Evolutionary conservation across 2,888 invertebrate species (phyloP), one percentile per base, ranked within the genome.

Genomic region (Nudaria mundana): DNA sequence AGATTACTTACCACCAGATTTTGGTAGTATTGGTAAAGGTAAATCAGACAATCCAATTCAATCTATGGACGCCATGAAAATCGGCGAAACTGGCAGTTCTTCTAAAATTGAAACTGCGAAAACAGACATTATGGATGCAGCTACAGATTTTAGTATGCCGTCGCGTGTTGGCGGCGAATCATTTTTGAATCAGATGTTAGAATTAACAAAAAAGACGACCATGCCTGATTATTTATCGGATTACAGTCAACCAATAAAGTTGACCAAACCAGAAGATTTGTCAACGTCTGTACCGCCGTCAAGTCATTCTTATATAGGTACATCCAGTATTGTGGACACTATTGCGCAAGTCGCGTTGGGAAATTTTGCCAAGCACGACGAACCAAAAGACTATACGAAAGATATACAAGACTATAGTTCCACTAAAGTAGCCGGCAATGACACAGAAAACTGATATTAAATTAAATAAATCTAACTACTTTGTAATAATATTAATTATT

Each of bases 181-280:
- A 23, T 88, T 89, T 62, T 70, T 90, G 44, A 89, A 86, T 62
- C 90, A 90, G 63, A 90, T 90, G 90, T 63, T 89, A 44, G 89
- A 90, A 56, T 61, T 90, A 48, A 89, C 90, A 3, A 89, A 89
- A 49, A 90, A 90, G 63, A 89, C 89, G 1, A 89, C 89, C 2
- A 82, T 88, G 78, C 81, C 89, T 1, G 89, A 89, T 56, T 90
- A 89, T 49, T 71, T 85, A 51, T 63, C 80, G 1, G 89, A 90
- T 48, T 85, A 85, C 40, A 81, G 87, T 42, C 92, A 92, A 38
- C 90, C 91, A 28, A 59, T 90, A 7, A 93, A 93, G 72, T 78
- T 92, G 31, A 79, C 91, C 3, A 92, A 92, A 71, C 72, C 86
- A 16, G 91, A 91, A 49, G 91, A 91, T 43, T 79, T 89, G 40